Evolutionary conservation across 2,113 vertebrate species (phyloP), one percentile per base, ranked within the genome.

Genomic region (Sigmodon hispidus): DNA sequence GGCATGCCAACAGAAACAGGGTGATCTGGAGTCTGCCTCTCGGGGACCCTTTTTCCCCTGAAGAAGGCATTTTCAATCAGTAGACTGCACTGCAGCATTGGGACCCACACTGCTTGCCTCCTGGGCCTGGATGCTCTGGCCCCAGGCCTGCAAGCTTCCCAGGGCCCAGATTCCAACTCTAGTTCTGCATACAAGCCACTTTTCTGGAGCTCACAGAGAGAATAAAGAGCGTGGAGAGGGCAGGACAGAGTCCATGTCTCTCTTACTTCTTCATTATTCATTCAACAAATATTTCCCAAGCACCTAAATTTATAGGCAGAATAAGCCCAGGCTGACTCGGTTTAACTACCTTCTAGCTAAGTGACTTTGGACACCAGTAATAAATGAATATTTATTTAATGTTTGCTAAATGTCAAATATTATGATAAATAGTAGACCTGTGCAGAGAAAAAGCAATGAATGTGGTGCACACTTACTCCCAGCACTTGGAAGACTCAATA

Each of bases 361-460:
- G 40, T 67, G 43, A 91, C 61, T 87, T 17, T 86, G 67, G 65
- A 43, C 77, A 57, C 77, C 43, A 96, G 45, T 63, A 79, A 89
- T 52, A 93, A 86, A 87, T 29, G 24, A 40, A 10, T 73, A 67
- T 79, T 87, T 70, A 89, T n/a, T 73, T 90, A 77, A 76, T 72
- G 26, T 67, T 90, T 88, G 40, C n/a, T 59, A 76, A 61, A 90
- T 63, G 50, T n/a, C 80, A 84, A 48, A 50, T 61, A 61, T 79
- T 52, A 34, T 50, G 34, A 57, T 31, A 55, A 93, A 65, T n/a
- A 59, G 4, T 52, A 81, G 69, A 45, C 34, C 45, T 4, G 31
- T 48, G 26, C 45, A 70, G 57, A 89, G 24, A 67, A n/a, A 61
- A 40, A 40, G 24, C 22, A 5, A 29, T 2, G 4, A 10, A 29